Evolutionary conservation across 2,797 vertebrate genomes (phyloP).

Genomic region (Manis crassicaudata): DNA sequence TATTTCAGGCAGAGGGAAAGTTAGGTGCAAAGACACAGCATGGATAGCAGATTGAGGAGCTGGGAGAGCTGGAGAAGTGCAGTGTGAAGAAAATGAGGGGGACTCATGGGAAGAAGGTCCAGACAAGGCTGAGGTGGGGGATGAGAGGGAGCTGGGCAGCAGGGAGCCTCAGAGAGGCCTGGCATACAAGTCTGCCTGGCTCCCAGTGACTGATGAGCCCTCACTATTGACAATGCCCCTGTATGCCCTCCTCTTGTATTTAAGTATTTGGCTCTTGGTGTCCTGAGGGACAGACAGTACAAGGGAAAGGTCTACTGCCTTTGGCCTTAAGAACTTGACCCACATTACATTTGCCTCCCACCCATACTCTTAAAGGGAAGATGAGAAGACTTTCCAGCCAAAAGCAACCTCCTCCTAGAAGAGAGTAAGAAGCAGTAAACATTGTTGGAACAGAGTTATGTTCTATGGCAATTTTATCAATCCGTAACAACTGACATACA

Average conservation of each 20-base stretch:
- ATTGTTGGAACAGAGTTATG: background rate
- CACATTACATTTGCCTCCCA: background rate
- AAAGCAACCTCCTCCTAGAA: background rate
- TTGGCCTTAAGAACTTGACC: background rate
- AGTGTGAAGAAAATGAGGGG: background rate
- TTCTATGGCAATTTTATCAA: background rate
- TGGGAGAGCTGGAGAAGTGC: background rate
- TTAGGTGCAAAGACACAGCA: background rate
- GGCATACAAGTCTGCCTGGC: background rate
- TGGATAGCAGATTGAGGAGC: background rate
- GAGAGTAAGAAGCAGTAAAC: background rate
- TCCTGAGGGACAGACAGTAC: background rate
- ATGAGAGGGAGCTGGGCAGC: background rate
- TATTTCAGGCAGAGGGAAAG: background rate
- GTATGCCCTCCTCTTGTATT: background rate
- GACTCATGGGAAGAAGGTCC: background rate
- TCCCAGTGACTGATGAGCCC: background rate
- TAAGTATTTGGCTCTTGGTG: background rate
- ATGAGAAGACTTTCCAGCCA: background rate
- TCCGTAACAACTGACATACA: background rate
- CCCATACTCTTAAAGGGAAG: background rate
- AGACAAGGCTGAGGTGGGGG: too few relatives aligned
- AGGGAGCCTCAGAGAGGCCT: background rate
- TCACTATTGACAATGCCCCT: background rate
- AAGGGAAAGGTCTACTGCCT: background rate